Evolutionary conservation across 2,888 invertebrate species (phyloP), one percentile per base, ranked within the genome.

Genomic region (Ophion costatus): DNA sequence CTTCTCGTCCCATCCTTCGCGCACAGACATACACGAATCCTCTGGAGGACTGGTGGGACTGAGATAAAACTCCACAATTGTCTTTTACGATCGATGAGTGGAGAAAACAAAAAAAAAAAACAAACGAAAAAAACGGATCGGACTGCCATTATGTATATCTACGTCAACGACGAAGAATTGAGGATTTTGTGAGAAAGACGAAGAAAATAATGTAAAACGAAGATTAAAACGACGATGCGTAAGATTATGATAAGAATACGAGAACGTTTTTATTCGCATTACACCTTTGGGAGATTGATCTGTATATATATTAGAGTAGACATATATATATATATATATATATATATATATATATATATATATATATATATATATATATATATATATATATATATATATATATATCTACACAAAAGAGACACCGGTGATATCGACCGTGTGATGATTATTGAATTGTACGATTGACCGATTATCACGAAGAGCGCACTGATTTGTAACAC

Each of bases 401-500:
- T 75, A 76, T 69, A 69, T 82, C 69, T 69, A 79, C 78, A 78
- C 71, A 63, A 82, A 90, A 87, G 88, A 90, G 88, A 88, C 89
- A 89, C 17, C 77, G 80, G 69, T 66, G 64, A 78, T 84, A 63
- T 70, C 42, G 22, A 77, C 80, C 80, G 77, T 61, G 71, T 74
- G 80, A 64, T 69, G 71, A 79, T 88, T 88, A 87, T 90, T 91
- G 90, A 89, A 92, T 91, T 91, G 90, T 91, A 91, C 89, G 89
- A 91, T 91, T 91, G 90, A 82, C 75, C 82, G 85, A 85, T 82
- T 85, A 85, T 85, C 90, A 91, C 89, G 90, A 90, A 88, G 91
- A 91, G 90, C 91, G 91, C 92, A 92, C 91, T 91, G 91, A 92
- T 92, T 92, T 92, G 92, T 92, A 92, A 88, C 89, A 90, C 89